Conservation (phyloP, 2,113 vertebrate species). For the Odocoileus virginianus region DNA sequence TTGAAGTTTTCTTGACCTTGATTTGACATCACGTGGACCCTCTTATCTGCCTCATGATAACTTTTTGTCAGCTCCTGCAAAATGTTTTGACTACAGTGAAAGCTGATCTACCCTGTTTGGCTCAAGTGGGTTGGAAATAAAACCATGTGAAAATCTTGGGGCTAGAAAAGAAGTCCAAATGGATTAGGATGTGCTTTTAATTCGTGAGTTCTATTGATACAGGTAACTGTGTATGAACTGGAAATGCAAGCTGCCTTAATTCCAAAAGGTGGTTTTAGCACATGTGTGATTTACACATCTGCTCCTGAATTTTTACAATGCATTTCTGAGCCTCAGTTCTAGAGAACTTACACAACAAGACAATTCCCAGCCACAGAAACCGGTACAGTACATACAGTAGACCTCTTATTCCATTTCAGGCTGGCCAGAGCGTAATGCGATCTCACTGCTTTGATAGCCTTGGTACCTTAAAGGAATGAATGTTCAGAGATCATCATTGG, state of each 20-base stretch:
- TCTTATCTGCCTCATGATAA: conserved; percentile 66
- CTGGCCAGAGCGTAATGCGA: background rate
- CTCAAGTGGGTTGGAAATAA: conserved; percentile 68
- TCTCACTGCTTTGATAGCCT: background rate
- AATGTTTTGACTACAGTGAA: conserved; percentile 72
- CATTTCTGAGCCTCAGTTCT: background rate
- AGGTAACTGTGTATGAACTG: background rate
- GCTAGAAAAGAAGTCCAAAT: conserved; percentile 59
- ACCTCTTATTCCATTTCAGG: background rate
- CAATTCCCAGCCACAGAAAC: background rate
- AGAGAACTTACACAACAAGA: background rate
- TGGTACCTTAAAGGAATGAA: background rate
- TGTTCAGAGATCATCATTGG: background rate
- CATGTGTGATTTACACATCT: background rate
- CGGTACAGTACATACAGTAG: background rate
- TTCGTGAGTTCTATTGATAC: conserved; percentile 47
- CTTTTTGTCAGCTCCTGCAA: conserved; percentile 66
- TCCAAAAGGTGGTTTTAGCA: background rate
- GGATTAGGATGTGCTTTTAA: conserved; percentile 62
- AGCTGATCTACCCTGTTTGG: conserved; percentile 71
- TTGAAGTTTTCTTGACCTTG: conserved; percentile 60
- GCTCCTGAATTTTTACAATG: background rate
- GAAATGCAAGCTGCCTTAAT: background rate
- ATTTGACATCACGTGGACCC: conserved; percentile 54
- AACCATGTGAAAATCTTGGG: conserved; percentile 56